Percentiles rank a stretch among this genome's conserved stretches.
phyloP scores from a whole-genome alignment of 1,140 invertebrate genomes.

The Coptotermes formosanus region DNA sequence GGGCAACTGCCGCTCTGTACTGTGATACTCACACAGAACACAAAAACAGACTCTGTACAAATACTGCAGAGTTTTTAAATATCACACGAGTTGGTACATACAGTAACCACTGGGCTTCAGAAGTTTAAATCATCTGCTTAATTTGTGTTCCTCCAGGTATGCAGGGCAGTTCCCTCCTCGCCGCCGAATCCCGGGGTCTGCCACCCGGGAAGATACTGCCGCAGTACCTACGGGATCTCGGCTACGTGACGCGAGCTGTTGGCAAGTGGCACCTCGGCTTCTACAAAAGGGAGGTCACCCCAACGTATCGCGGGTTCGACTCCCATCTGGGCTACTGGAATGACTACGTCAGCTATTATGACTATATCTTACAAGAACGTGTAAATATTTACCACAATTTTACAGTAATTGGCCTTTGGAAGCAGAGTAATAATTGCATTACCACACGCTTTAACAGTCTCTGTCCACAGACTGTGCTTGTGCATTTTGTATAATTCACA shows the following conservation, averaged over 20 bases:
- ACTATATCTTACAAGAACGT: slow-evolving; percentile 42
- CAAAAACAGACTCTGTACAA: too few species aligned
- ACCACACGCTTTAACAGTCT: too few species aligned
- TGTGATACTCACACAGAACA: too few species aligned
- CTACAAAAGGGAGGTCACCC: slow-evolving; percentile 45
- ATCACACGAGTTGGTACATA: too few species aligned
- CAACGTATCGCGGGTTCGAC: slow-evolving; percentile 49
- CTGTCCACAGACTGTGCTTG: too few species aligned
- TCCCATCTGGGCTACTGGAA: slow-evolving; percentile 50
- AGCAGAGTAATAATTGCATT: too few species aligned
- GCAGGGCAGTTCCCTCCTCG: slow-evolving; percentile 59
- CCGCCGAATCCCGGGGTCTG: slow-evolving; percentile 55
- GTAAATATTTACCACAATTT: background rate
- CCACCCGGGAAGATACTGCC: slow-evolving; percentile 55
- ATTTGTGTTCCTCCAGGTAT: slow-evolving; percentile 49
- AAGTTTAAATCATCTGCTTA: background rate
- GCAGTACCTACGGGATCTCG: slow-evolving; percentile 49
- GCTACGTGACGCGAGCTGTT: slow-evolving; percentile 53
- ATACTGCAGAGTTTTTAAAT: too few species aligned
- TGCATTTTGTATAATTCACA: too few species aligned
- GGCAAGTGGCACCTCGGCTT: slow-evolving; percentile 57
- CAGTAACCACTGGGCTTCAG: too few species aligned
- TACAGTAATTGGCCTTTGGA: background rate
- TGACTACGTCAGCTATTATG: slow-evolving; percentile 50
- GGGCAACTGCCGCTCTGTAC: too few species aligned